Base-by-base conservation (phyloP, 1,140 invertebrate genomes). In the Hycleus cichorii region DNA sequence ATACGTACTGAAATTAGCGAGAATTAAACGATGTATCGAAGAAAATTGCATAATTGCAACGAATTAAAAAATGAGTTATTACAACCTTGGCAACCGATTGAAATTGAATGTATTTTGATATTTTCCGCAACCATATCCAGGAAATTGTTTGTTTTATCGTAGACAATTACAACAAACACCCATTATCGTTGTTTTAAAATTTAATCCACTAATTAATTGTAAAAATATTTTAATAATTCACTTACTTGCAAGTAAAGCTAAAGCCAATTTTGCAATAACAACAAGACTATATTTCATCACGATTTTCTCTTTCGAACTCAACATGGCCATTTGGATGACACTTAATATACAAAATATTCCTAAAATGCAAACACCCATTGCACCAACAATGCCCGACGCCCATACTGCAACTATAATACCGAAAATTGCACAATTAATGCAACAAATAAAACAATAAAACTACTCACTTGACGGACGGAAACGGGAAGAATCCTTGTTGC, bases 261-360 rank as follows among this genome's bases (percentile, higher is more conserved):
- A 72, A 12, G 87, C 83, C 45, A 92, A 77, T 77, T 92, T 92
- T 61, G 82, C 75, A 71, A 89, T 85, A 46, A 91, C 80, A 9
- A 85, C 81, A 47, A 82, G 77, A 47, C 81, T 85, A 73, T 91
- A 91, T 62, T 84, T 83, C 67, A 91, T 75, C 42, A 87, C 81
- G 26, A 91, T 83, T 67, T 84, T 82, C 70, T 91, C 89, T 69
- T 85, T 86, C 42, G 87, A 89, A 39, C 85, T 86, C 62, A 91
- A 83, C 88, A 91, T 91, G 42, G 89, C 86, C 46, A 92, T 77
- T 74, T 91, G 89, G 32, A 92, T 77, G 52, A 92, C 81, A 18
- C 87, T 86, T 42, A 91, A 73, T 45, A 88, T 75, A 69, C 87
- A 89, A 73, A 90, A 86, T 25, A 89, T 74, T 4, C 83, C 88